Evolutionary conservation across 2,888 invertebrate genomes (phyloP), one percentile per base, ranked within the genome.

Genomic region (Siphlonurus alternatus): DNA sequence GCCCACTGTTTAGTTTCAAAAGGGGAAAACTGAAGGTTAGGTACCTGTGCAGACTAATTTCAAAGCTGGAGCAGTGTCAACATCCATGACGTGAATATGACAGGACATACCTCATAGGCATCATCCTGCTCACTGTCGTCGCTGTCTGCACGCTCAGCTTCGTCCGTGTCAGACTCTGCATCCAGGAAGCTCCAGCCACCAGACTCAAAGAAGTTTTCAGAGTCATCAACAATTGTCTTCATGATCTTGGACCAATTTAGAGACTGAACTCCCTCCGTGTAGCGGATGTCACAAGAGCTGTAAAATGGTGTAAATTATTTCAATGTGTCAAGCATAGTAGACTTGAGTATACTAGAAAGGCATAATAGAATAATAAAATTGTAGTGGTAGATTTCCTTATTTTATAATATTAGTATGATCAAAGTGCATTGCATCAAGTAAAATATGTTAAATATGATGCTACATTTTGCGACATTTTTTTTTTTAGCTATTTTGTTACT

Each of bases 161-260:
- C 78, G 69, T 89, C 90, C 15, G 79, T 86, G 70, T 90, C 93
- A 3, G 91, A 91, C 74, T 97, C 95, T 0, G 96, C 93, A 76
- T 96, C 95, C 68, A 99, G 82, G 83, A 99, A 99, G 56, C 90
- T 91, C 99, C 99, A 99, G 22, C 99, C 99, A 19, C 99, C 98
- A 70, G 87, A 91, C 66, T 96, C 96, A 74, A 99, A 99, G 83
- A 99, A 99, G 0, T 93, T 95, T 73, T 95, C 95, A 0, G 97
- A 94, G 77, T 99, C 98, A 74, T 99, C 98, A 0, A 91, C 91
- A 71, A 99, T 98, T 0, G 98, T 98, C 79, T 99, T 99, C 99
- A 99, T 99, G 69, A 99, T 97, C 76, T 99, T 99, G 0, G 90
- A 86, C 99, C 99, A 99, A 78, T 99, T 99, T 71, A 99, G 81